These are phyloP conservation scores for Gonatopus flavifemur DNA, from an alignment of 1,140 invertebrate genomes.

Conservation along the genomic window DNA sequence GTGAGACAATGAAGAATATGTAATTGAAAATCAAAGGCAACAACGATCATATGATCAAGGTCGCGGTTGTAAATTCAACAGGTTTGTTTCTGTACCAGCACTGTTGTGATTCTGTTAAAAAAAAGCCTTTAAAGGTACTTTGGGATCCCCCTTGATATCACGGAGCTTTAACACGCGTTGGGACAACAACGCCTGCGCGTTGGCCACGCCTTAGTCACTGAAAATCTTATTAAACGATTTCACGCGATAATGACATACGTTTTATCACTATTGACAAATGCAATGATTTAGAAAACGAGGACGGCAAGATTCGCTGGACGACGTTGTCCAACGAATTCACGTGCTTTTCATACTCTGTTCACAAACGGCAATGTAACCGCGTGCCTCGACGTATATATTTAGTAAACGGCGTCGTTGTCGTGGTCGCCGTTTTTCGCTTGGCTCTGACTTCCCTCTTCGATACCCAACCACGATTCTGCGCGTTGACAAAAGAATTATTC, in stretches of 20 bases:
- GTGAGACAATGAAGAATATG: no score
- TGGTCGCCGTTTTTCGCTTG: slow-evolving; percentile 19
- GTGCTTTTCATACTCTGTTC: no score
- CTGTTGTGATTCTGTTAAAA: no score
- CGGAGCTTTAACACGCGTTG: no score
- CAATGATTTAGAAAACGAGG: slow-evolving; percentile 1
- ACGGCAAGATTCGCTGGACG: not conserved
- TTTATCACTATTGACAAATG: not conserved
- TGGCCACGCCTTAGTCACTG: not conserved
- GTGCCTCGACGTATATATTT: slow-evolving; percentile 43
- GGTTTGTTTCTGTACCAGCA: no score
- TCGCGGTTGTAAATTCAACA: no score
- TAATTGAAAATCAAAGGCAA: no score
- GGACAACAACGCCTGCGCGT: not conserved
- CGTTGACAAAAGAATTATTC: slow-evolving; percentile 5
- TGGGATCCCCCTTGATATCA: no score
- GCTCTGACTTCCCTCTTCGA: slow-evolving; percentile 7
- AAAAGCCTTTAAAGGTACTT: no score
- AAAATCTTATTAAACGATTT: no score
- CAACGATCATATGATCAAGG: no score
- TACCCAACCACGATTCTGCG: slow-evolving; percentile 32
- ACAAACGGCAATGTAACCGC: slow-evolving; percentile 22
- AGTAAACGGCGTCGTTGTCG: slow-evolving; percentile 27
- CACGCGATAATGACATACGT: no score
- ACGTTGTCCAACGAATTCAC: slow-evolving; percentile 7